A percentile compares a stretch with the other conserved stretches of the same genome.
These are phyloP conservation scores for Cryptomyrus ogoouensis DNA, from an alignment of 2,113 vertebrate species.

Conservation along the genomic window DNA sequence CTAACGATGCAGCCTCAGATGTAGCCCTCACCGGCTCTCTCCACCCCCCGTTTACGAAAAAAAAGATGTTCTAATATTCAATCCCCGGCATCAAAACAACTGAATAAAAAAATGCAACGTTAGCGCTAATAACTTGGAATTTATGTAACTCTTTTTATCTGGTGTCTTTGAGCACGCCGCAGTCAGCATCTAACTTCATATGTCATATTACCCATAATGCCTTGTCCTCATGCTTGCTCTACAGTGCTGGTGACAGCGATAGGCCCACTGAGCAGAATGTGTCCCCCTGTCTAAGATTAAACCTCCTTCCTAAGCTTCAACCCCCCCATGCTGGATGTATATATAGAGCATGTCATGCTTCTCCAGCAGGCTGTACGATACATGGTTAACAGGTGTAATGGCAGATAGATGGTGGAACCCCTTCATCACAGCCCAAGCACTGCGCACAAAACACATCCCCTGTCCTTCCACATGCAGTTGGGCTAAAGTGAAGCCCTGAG, in stretches of 20 bases:
- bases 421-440: not conserved
- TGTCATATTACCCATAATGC: constrained; percentile 4
- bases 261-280: not conserved
- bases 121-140: not conserved
- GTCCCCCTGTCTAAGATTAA: not conserved
- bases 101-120: not conserved
- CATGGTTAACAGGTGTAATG: not conserved
- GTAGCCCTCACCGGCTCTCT: not conserved
- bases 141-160: not conserved
- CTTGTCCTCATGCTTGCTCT: not conserved
- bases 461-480: not conserved
- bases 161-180: not conserved
- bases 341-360: not conserved
- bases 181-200: not conserved
- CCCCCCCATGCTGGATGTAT: not conserved
- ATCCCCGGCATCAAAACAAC: not conserved
- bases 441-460: too few species aligned
- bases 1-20: constrained; percentile 7
- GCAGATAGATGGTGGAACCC: not conserved
- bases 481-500: not conserved
- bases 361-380: not conserved
- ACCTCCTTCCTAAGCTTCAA: not conserved
- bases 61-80: constrained; percentile 5
- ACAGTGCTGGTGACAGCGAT: not conserved
- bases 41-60: not conserved